These are phyloP conservation scores for Mesorhabditis spiculigera DNA, from an alignment of 2,888 invertebrate species.

Conservation along the genomic window DNA sequence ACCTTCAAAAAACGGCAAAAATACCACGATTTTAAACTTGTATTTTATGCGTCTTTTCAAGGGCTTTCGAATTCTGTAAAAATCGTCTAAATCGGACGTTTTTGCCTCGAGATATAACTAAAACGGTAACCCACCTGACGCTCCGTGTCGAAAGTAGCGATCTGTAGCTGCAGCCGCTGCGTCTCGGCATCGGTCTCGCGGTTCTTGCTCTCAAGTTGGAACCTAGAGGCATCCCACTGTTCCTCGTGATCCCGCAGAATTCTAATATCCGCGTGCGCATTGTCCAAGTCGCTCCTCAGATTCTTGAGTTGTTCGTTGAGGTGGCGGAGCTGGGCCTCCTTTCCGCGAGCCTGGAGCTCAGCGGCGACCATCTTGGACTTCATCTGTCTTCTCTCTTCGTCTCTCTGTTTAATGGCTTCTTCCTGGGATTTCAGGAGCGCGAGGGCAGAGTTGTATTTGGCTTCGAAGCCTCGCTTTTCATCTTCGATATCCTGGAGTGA, in stretches of 20 bases:
- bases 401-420: slow-evolving; percentile 53
- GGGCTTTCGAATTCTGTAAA: too few relatives aligned
- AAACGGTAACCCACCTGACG: slow-evolving; percentile 27
- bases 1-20: too few relatives aligned
- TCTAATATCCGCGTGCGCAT: slow-evolving; percentile 51
- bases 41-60: too few relatives aligned
- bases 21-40: too few relatives aligned
- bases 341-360: slow-evolving; percentile 55
- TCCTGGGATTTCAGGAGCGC: slow-evolving; percentile 54
- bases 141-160: slow-evolving; percentile 49
- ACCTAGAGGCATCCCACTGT: slow-evolving; percentile 45
- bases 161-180: slow-evolving; percentile 43
- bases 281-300: slow-evolving; percentile 51
- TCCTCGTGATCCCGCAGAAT: slow-evolving; percentile 52
- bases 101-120: too few relatives aligned
- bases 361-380: slow-evolving; percentile 57
- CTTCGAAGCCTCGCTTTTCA: slow-evolving; percentile 52
- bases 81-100: too few relatives aligned
- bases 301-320: slow-evolving; percentile 47
- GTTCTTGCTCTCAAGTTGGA: slow-evolving; percentile 50
- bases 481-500: slow-evolving; percentile 53
- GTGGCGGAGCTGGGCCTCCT: slow-evolving; percentile 56
- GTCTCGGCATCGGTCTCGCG: slow-evolving; percentile 52
- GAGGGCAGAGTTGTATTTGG: slow-evolving; percentile 50
- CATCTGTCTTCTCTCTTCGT: slow-evolving; percentile 55